These are phyloP conservation scores for Odontamblyopus rebecca DNA, from an alignment of 2,797 vertebrate species.

Conservation along the genomic window DNA sequence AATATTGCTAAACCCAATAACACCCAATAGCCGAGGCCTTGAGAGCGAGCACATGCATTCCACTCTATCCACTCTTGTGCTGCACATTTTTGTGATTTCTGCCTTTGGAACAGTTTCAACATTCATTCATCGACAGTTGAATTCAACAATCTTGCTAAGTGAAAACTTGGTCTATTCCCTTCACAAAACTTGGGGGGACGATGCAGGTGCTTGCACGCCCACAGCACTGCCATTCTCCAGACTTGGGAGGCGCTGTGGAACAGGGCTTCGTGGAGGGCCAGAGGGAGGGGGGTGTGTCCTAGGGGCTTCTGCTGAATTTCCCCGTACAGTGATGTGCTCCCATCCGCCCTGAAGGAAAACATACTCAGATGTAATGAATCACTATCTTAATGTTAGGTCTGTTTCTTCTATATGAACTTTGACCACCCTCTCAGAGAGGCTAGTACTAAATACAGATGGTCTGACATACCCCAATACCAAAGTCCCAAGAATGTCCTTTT, in stretches of 20 bases:
- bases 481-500: slow-evolving; percentile 92
- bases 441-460: neutral
- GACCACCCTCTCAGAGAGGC: neutral
- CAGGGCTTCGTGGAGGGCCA: slow-evolving; percentile 52
- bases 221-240: slow-evolving; percentile 75
- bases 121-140: slow-evolving; percentile 44
- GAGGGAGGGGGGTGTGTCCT: slow-evolving; percentile 33
- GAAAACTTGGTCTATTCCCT: slow-evolving; percentile 53
- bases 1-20: slow-evolving; percentile 47
- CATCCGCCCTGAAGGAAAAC: slow-evolving; percentile 86
- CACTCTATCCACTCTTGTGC: slow-evolving; percentile 19
- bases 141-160: slow-evolving; percentile 21
- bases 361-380: neutral
- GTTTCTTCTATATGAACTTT: neutral
- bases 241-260: slow-evolving; percentile 46
- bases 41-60: slow-evolving; percentile 51
- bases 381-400: neutral
- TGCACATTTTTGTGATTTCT: slow-evolving; percentile 14
- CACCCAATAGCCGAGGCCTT: slow-evolving; percentile 32
- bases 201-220: slow-evolving; percentile 52
- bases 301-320: slow-evolving; percentile 80
- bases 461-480: slow-evolving; percentile 89
- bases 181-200: slow-evolving; percentile 47
- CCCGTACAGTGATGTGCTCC: slow-evolving; percentile 90
- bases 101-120: slow-evolving; percentile 29